These are phyloP conservation scores for Diplazon laetatorius DNA, from an alignment of 2,888 invertebrate species.

Conservation along the genomic window DNA sequence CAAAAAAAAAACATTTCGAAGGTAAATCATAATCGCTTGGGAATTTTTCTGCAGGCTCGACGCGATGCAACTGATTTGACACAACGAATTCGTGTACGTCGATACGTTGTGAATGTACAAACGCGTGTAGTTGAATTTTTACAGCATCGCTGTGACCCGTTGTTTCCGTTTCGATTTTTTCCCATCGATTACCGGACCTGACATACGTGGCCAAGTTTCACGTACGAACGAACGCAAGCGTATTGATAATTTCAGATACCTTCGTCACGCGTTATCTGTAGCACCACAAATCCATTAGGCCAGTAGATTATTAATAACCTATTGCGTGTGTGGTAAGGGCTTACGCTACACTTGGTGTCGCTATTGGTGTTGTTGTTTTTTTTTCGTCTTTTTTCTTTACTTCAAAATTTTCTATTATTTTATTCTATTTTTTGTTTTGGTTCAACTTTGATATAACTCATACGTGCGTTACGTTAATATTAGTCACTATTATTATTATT, in stretches of 20 bases:
- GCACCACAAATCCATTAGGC: slow-evolving; percentile 36
- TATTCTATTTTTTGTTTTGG: slow-evolving; percentile 2
- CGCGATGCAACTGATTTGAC: slow-evolving; percentile 50
- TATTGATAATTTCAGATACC: slow-evolving; percentile 4
- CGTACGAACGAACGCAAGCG: too few relatives aligned
- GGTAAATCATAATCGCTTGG: slow-evolving; percentile 41
- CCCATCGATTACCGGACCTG: too few relatives aligned
- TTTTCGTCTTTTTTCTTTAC: slow-evolving; percentile 20
- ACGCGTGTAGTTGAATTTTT: slow-evolving; percentile 73
- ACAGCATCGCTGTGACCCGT: slow-evolving; percentile 57
- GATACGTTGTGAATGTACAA: slow-evolving; percentile 4
- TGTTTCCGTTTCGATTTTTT: slow-evolving; percentile 56
- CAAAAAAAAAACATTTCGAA: slow-evolving; percentile 51
- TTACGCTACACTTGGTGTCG: slow-evolving; percentile 82
- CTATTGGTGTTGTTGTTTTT: slow-evolving; percentile 81
- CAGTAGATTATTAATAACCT: slow-evolving; percentile 77
- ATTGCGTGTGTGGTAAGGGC: slow-evolving; percentile 81
- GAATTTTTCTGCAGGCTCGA: slow-evolving; percentile 42
- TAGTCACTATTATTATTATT: too few relatives aligned
- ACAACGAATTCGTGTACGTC: slow-evolving; percentile 33
- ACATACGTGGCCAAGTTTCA: too few relatives aligned
- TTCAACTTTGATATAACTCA: slow-evolving; percentile 56
- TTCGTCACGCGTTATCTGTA: slow-evolving; percentile 35
- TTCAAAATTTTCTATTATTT: slow-evolving; percentile 52
- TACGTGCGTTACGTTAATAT: too few relatives aligned